Percentiles rank a stretch among this genome's conserved stretches.
Evolutionary conservation across 2,113 vertebrate species (phyloP).

Genomic region (Dromas ardeola): DNA sequence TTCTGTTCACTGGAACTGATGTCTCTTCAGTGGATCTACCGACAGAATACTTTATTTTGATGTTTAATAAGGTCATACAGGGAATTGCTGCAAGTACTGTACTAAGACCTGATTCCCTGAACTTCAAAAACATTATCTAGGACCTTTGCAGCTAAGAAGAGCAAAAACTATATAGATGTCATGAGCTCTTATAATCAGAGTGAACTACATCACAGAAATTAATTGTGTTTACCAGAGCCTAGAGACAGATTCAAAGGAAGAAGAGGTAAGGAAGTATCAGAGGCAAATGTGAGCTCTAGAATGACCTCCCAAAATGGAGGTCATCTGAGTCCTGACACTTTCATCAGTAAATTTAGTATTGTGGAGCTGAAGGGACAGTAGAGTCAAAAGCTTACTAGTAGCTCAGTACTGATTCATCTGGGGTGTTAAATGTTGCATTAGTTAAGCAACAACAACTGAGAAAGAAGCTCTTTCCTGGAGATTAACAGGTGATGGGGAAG

Average conservation of each 20-base stretch:
- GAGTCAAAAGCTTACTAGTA: background rate
- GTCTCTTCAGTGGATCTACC: background rate
- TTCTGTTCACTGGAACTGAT: background rate
- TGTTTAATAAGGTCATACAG: background rate
- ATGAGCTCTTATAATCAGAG: background rate
- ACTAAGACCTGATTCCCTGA: background rate
- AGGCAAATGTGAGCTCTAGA: background rate
- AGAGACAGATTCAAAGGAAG: background rate
- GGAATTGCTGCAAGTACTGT: background rate
- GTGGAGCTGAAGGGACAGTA: background rate
- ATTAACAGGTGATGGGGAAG: slow-evolving; percentile 27
- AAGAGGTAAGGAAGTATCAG: background rate
- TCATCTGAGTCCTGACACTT: background rate
- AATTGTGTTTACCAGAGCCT: background rate
- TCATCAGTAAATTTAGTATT: background rate
- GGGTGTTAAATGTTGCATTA: slow-evolving; percentile 9
- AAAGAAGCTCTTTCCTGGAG: slow-evolving; percentile 32
- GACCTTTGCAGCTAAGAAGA: background rate
- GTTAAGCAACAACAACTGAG: slow-evolving; percentile 11
- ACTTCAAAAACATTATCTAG: background rate
- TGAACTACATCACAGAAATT: background rate
- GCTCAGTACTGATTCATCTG: background rate
- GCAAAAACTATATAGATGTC: background rate
- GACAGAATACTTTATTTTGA: background rate
- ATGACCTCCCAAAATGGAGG: background rate